Evolutionary conservation across 2,888 invertebrate genomes (phyloP), one percentile per base, ranked within the genome.

Genomic region (Macrosiphum euphorbiae): DNA sequence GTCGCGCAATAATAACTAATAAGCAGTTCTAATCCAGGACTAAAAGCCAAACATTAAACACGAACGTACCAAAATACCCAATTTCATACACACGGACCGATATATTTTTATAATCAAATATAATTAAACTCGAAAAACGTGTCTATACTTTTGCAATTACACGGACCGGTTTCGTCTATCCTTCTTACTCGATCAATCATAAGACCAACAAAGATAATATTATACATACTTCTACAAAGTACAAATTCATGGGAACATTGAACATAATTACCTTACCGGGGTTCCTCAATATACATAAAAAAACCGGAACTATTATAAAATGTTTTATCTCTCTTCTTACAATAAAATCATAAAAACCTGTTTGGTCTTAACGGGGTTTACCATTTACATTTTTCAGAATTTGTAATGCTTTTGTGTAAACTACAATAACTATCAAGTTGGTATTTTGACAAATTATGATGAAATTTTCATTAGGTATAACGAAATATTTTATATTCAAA

Each of bases 61-160:
- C 26, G 28, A 61, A 28, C 86, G 47, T 87, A 87, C 50, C 35
- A 61, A 52, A 88, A 88, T 55, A 88, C 52, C 13, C 55, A 92
- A 78, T 84, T 92, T 84, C 3, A 55, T 88, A 92, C 55, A 92
- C 78, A 47, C 24, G 35, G 44, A 41, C 44, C 55, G 41, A 92
- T 61, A 50, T 84, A 44, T 55, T 55, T 55, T 88, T 88, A 84
- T 84, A 92, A 92, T 92, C 55, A 55, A 50, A 84, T 84, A 47
- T 84, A 92, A 92, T 92, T 92, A 88, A 88, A 89, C 52, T 84
- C n/a, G 44, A 88, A 44, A 92, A 78, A 92, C 84, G 24, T 55
- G 67, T 86, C 58, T 41, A 92, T 50, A 87, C 88, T 67, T 28
- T 16, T 88, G 88, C 84, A 92, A 92, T 92, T 92, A 92, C 55